phyloP scores from a whole-genome alignment of 2,797 vertebrate genomes.

The Amphiprion clarkii region DNA sequence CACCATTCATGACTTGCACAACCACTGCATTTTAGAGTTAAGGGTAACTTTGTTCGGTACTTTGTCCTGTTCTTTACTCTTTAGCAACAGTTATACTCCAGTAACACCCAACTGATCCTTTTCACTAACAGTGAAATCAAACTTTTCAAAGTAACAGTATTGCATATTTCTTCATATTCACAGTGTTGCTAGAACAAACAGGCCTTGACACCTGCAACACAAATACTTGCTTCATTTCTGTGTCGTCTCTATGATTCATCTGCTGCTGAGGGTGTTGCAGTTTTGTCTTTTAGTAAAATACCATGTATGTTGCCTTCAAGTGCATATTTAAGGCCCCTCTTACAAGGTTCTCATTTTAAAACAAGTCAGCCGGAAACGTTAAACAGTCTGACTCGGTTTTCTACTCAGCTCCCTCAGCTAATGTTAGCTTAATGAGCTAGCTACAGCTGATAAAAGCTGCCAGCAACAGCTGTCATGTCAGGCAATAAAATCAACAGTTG shows the following conservation, averaged over 20 bases:
- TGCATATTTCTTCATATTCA: too few relatives aligned
- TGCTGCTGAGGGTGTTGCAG: neutral
- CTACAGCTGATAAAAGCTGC: neutral
- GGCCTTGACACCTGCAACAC: neutral
- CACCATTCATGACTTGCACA: too few relatives aligned
- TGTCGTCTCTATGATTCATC: neutral
- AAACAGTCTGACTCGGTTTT: neutral
- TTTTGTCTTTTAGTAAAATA: neutral
- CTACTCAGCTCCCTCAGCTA: slow-evolving; percentile 6
- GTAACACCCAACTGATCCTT: too few relatives aligned
- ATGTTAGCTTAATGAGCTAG: slow-evolving; percentile 26
- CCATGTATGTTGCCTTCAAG: neutral
- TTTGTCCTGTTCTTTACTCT: too few relatives aligned
- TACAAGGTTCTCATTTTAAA: neutral
- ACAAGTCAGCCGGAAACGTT: neutral
- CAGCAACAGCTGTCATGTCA: slow-evolving; percentile 7
- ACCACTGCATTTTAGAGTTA: too few relatives aligned
- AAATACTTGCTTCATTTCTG: neutral
- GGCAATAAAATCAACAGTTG: neutral
- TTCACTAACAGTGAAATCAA: too few relatives aligned
- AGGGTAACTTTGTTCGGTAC: too few relatives aligned
- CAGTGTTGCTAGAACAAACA: neutral
- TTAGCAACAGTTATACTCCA: too few relatives aligned
- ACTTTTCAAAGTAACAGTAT: too few relatives aligned
- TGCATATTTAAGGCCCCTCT: neutral